Base-by-base conservation (phyloP, 2,888 invertebrate genomes). In the Magallana nippona region DNA sequence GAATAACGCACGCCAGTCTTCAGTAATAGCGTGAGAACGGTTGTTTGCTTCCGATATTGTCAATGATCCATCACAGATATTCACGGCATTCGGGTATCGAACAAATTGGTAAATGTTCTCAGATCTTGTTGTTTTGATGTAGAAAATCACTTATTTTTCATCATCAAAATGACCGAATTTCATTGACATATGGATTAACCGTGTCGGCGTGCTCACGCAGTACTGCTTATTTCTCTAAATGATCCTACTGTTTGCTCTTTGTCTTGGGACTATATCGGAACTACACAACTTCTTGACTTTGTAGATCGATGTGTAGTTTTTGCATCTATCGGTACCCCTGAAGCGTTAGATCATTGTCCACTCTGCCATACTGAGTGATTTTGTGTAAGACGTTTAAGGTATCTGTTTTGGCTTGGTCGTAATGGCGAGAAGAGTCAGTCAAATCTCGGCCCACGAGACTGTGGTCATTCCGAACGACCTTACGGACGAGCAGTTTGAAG, bases 401-500 rank as follows among this genome's bases (percentile, higher is more conserved):
- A 5, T 5, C 44, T 44, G 44, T 44, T 44, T 8, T 44, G 44
- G 8, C 44, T 44, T 44, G 44, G 44, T 44, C 8, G 44, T 44
- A 32, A 71, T 71, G 71, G 71, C 71, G 1, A 71, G 71, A 22
- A 22, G 71, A 19, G 32, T 32, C 22, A 27, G 22, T 71, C 71
- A 27, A 19, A 71, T 71, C 10, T 22, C 71, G 15, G 22, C 71
- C 15, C 71, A 71, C 15, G 71, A 71, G 1, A 71, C 71, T 5
- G 22, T 71, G 15, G 71, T 71, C 71, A 71, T 71, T 15, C 71
- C 71, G 10, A 71, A 27, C 15, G 71, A 71, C 11, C 32, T 71
- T 1, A 71, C 27, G 2, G 71, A 71, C 11, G 15, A 32, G 32
- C 71, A 71, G 71, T 71, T 71, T 32, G 71, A 22, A 15, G 71